phyloP scores from a whole-genome alignment of 2,888 invertebrate genomes.

The Cordilura impudica region DNA sequence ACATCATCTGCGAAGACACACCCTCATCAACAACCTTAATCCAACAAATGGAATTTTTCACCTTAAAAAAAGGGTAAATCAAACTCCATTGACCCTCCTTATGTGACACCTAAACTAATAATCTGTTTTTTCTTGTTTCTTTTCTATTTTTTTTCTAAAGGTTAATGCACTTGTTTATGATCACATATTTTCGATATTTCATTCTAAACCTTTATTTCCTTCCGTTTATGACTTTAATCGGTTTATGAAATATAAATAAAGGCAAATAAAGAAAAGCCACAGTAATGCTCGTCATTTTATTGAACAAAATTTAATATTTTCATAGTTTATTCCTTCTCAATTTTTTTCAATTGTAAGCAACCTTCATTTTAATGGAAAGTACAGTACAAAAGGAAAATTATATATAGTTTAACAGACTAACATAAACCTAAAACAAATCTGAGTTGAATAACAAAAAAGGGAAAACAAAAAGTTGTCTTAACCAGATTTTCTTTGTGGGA shows the following conservation, averaged over 20 bases:
- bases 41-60: no score
- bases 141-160: neutral
- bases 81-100: no score
- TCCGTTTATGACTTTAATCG: conserved; percentile 29
- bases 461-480: conserved; percentile 12
- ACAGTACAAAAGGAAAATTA: neutral
- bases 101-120: neutral
- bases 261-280: neutral
- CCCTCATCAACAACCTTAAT: no score
- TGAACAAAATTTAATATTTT: no score
- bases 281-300: neutral
- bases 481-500: conserved; percentile 52
- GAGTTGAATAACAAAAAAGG: neutral
- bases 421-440: conserved; percentile 26
- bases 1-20: no score
- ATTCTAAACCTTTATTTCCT: conserved; percentile 18
- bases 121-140: no score
- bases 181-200: conserved; percentile 13
- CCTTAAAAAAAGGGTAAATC: no score
- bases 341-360: no score
- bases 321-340: no score
- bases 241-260: conserved; percentile 5
- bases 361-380: neutral
- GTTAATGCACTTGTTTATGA: conserved; percentile 19
- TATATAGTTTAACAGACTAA: neutral